Conservation (phyloP, 2,797 vertebrate species). For the Falco peregrinus region DNA sequence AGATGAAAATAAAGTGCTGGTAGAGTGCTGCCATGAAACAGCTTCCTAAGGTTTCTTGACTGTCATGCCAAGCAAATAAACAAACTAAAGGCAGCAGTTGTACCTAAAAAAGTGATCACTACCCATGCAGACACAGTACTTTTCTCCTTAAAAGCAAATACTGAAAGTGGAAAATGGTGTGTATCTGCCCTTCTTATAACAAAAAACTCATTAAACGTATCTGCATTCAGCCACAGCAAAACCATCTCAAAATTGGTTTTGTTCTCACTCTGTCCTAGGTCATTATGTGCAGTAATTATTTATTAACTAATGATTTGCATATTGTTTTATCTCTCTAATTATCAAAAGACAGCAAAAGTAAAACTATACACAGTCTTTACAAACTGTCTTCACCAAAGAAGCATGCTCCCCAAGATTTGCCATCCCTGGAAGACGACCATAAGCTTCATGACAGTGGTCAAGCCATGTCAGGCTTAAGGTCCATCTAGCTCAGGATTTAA, state of each 20-base stretch:
- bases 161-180: background rate
- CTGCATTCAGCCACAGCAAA: background rate
- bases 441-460: background rate
- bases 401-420: background rate
- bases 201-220: background rate
- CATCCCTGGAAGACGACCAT: background rate
- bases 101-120: background rate
- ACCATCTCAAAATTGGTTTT: background rate
- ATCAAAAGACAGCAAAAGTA: background rate
- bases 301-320: constrained; percentile 23
- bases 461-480: background rate
- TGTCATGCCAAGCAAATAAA: background rate
- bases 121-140: background rate
- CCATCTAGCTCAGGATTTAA: background rate
- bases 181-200: background rate
- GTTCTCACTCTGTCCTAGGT: background rate
- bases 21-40: background rate
- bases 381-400: background rate
- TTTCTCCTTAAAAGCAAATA: background rate
- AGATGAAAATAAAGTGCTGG: background rate
- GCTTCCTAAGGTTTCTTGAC: background rate
- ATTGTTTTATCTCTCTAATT: background rate
- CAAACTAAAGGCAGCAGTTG: background rate
- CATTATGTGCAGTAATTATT: background rate
- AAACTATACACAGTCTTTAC: background rate